phyloP scores from a whole-genome alignment of 2,797 vertebrate genomes.

The Furcifer pardalis region DNA sequence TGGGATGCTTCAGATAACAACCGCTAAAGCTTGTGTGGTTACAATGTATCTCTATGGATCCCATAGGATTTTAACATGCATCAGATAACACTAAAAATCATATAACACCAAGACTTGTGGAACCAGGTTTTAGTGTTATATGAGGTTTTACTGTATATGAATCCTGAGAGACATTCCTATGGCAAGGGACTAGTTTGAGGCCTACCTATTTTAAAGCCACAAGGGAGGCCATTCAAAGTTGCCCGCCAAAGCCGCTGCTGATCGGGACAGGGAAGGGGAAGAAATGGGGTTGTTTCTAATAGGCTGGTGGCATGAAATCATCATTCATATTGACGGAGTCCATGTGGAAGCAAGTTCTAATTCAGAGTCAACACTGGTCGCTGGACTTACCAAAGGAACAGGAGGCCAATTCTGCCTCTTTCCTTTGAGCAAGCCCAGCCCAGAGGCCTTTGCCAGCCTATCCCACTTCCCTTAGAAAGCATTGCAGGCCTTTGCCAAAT shows the following conservation, averaged over 20 bases:
- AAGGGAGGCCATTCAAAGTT: not conserved
- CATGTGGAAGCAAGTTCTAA: no score
- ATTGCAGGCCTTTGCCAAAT: not conserved
- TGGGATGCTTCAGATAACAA: no score
- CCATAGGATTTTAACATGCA: no score
- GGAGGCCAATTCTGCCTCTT: not conserved
- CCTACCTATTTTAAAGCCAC: not conserved
- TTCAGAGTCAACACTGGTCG: not conserved
- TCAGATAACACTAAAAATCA: no score
- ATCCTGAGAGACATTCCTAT: no score
- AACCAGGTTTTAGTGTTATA: no score
- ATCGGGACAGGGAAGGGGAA: not conserved
- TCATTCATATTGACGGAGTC: not conserved
- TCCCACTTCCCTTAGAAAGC: not conserved
- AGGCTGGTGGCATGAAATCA: not conserved
- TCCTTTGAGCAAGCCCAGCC: not conserved
- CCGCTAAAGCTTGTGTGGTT: no score
- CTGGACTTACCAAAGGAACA: not conserved
- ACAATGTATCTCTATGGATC: no score
- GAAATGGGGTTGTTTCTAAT: not conserved
- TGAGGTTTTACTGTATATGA: not conserved
- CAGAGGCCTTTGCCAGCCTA: not conserved
- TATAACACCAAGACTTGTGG: no score
- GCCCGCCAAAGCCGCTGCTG: not conserved
- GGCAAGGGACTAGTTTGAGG: no score